Percentiles rank a stretch among this genome's conserved stretches.
These are phyloP conservation scores for Papilio protenor DNA, from an alignment of 2,888 invertebrate species.

Conservation along the genomic window DNA sequence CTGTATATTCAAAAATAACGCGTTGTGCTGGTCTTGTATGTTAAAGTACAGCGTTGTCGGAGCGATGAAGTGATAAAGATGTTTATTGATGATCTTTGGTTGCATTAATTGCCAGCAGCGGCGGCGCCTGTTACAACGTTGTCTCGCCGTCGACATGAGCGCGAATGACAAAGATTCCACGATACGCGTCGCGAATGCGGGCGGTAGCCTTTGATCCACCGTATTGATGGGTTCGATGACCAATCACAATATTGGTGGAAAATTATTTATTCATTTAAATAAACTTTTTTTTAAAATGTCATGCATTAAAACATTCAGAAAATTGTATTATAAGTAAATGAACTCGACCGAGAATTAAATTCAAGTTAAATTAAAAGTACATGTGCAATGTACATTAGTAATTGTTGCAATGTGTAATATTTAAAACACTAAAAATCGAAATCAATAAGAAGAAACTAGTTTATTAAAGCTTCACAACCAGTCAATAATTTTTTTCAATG, in stretches of 20 bases:
- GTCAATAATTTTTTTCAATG: slow-evolving; percentile 65
- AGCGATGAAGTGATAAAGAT: slow-evolving; percentile 82
- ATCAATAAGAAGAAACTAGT: slow-evolving; percentile 65
- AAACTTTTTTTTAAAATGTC: not conserved
- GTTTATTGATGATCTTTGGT: slow-evolving; percentile 83
- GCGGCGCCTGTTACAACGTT: slow-evolving; percentile 75
- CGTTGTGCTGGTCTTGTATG: slow-evolving; percentile 66
- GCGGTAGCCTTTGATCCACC: slow-evolving; percentile 74
- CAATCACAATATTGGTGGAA: slow-evolving; percentile 75
- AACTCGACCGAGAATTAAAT: no score
- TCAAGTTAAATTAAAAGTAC: slow-evolving; percentile 47
- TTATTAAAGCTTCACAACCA: slow-evolving; percentile 62
- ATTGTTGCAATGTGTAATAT: slow-evolving; percentile 44
- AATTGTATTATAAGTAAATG: no score
- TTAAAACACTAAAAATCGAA: slow-evolving; percentile 49
- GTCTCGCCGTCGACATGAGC: slow-evolving; percentile 67
- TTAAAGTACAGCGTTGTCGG: slow-evolving; percentile 74
- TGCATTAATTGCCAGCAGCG: slow-evolving; percentile 81
- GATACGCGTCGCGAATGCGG: slow-evolving; percentile 68
- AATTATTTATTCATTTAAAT: slow-evolving; percentile 8
- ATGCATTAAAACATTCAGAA: no score
- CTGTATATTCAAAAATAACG: slow-evolving; percentile 75
- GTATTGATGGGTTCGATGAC: slow-evolving; percentile 73
- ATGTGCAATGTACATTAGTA: not conserved
- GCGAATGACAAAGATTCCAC: slow-evolving; percentile 80